Evolutionary conservation across 2,888 invertebrate genomes (phyloP).

Genomic region (Anoncus sp.): DNA sequence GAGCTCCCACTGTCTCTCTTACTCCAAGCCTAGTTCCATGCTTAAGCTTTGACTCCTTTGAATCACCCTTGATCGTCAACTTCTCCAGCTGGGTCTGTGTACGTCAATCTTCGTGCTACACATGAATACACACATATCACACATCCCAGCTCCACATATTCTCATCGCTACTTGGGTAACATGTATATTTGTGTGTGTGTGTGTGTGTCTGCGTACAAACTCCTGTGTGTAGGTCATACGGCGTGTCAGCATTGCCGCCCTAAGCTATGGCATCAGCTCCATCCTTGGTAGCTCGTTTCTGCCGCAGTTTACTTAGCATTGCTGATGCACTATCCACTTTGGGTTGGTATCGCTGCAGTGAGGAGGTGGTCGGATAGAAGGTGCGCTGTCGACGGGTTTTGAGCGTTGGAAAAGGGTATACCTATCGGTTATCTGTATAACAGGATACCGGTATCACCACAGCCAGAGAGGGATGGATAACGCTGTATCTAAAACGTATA

Average conservation of each 20-base stretch:
- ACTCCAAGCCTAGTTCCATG: not conserved
- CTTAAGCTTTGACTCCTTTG: conserved; percentile 50
- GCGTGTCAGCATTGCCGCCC: conserved; percentile 39
- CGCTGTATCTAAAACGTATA: not conserved
- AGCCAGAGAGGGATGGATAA: not conserved
- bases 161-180: conserved; percentile 35
- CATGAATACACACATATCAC: conserved; percentile 11
- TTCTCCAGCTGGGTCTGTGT: conserved; percentile 11
- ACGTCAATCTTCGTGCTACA: conserved; percentile 17
- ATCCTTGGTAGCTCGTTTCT: conserved; percentile 65
- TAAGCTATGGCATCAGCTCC: conserved; percentile 48
- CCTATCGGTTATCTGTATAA: conserved; percentile 6
- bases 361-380: not conserved
- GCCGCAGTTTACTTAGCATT: conserved; percentile 80
- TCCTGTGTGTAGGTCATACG: not conserved
- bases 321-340: conserved; percentile 79
- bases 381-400: conserved; percentile 20
- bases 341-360: conserved; percentile 24
- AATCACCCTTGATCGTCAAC: conserved; percentile 42
- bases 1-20: conserved; percentile 42
- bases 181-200: not conserved
- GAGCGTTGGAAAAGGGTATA: not conserved
- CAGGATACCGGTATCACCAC: conserved; percentile 7
- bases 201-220: not conserved
- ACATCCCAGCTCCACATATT: conserved; percentile 47